These are phyloP conservation scores for Pterocles gutturalis DNA, from an alignment of 2,113 vertebrate species.

Conservation along the genomic window DNA sequence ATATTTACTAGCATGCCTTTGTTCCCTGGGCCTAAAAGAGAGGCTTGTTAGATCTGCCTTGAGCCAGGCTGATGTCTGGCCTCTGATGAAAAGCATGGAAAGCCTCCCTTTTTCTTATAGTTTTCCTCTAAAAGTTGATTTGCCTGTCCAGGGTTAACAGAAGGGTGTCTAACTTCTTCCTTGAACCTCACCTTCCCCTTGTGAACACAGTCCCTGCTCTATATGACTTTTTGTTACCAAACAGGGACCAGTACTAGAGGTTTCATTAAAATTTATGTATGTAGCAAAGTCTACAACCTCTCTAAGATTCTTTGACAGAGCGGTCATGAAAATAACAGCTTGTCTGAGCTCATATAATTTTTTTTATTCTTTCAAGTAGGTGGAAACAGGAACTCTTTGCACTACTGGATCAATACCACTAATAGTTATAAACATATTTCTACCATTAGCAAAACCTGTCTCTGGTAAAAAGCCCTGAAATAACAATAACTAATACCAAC, in stretches of 20 bases:
- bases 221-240: not conserved
- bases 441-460: not conserved
- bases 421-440: not conserved
- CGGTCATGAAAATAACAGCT: not conserved
- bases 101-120: not conserved
- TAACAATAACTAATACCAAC: not conserved
- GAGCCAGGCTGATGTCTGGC: not conserved
- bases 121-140: not conserved
- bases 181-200: not conserved
- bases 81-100: not conserved
- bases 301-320: not conserved
- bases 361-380: not conserved
- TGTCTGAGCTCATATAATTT: not conserved
- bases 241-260: not conserved
- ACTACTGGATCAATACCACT: not conserved
- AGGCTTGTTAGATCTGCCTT: not conserved
- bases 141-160: not conserved
- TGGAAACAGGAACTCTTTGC: not conserved
- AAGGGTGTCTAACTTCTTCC: not conserved
- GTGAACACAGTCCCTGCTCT: not conserved
- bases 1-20: not conserved
- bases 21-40: not conserved
- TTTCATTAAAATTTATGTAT: not conserved
- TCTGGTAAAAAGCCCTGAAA: not conserved
- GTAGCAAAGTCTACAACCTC: not conserved